Evolutionary conservation across 1,140 invertebrate species (phyloP).

Genomic region (Pollicipes pollicipes): DNA sequence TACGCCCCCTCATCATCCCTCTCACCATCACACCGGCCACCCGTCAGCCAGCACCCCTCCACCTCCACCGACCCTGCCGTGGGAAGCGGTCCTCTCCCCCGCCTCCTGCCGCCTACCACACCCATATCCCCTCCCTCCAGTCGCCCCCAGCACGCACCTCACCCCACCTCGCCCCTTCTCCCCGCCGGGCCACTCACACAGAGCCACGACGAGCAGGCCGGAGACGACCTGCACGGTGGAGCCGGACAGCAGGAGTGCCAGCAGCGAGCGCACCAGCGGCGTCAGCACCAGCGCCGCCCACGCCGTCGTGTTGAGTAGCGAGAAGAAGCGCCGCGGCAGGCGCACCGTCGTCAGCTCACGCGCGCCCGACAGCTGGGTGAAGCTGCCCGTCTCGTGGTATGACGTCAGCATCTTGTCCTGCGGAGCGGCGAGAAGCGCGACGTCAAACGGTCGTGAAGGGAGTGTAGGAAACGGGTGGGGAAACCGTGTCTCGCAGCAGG

Average conservation of each 20-base stretch:
- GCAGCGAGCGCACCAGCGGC: slow-evolving; percentile 43
- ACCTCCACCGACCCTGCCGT: no score
- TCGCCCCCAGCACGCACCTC: not conserved
- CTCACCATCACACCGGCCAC: no score
- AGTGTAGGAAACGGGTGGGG: no score
- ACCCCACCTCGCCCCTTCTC: no score
- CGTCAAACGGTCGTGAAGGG: no score
- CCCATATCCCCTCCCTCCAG: no score
- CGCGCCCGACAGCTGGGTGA: slow-evolving; percentile 53
- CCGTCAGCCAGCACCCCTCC: no score
- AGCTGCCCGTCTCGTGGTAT: slow-evolving; percentile 62
- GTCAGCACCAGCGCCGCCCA: slow-evolving; percentile 51
- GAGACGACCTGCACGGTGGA: not conserved
- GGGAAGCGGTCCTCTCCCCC: no score
- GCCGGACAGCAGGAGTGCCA: not conserved
- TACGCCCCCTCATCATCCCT: no score
- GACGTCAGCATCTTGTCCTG: slow-evolving; percentile 63
- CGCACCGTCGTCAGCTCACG: slow-evolving; percentile 35
- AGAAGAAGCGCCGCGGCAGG: slow-evolving; percentile 39
- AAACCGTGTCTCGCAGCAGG: no score
- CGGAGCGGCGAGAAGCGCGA: slow-evolving; percentile 24
- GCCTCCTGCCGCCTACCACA: no score
- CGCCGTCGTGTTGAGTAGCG: slow-evolving; percentile 46
- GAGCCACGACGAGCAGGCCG: not conserved
- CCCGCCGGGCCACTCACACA: not conserved